These are phyloP conservation scores for Acarapis woodi DNA, from an alignment of 1,140 invertebrate genomes.

Conservation along the genomic window DNA sequence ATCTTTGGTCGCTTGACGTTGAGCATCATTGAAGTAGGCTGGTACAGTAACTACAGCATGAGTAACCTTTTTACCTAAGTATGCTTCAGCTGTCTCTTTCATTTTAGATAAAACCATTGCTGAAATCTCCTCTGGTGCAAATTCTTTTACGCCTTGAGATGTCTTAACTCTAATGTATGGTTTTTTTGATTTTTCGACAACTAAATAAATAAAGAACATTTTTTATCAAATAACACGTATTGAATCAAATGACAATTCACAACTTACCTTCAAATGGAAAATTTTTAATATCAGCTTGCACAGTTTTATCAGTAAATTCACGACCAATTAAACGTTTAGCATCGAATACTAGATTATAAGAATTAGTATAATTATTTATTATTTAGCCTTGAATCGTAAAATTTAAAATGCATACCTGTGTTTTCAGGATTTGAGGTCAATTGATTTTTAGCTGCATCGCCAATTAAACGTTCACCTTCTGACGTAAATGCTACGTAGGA, in stretches of 20 bases:
- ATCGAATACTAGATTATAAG: too few species aligned
- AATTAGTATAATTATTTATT: too few species aligned
- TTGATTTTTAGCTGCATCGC: conserved; percentile 93
- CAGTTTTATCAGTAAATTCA: conserved; percentile 58
- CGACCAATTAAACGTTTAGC: conserved; percentile 27
- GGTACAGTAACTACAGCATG: conserved; percentile 93
- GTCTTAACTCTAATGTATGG: conserved; percentile 35
- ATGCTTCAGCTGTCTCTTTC: conserved; percentile 93
- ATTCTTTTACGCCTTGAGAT: conserved; percentile 47
- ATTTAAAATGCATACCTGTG: too few species aligned
- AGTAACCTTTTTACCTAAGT: conserved; percentile 72
- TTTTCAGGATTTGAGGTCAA: conserved; percentile 90
- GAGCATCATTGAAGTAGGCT: conserved; percentile 93
- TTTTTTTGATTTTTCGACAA: conserved; percentile 53
- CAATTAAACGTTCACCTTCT: conserved; percentile 80
- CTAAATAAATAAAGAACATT: not conserved
- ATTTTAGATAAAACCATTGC: conserved; percentile 92
- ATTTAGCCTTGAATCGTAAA: too few species aligned
- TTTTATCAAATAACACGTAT: not conserved
- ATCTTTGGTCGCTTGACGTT: conserved; percentile 82
- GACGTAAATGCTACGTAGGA: conserved; percentile 87
- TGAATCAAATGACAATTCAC: not conserved
- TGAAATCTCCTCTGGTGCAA: conserved; percentile 89
- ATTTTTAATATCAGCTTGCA: conserved; percentile 76
- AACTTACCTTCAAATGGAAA: conserved; percentile 42